These are phyloP conservation scores for Oopsacas minuta DNA, from an alignment of 37 sponge, comb jelly and placozoan species.

Conservation along the genomic window DNA sequence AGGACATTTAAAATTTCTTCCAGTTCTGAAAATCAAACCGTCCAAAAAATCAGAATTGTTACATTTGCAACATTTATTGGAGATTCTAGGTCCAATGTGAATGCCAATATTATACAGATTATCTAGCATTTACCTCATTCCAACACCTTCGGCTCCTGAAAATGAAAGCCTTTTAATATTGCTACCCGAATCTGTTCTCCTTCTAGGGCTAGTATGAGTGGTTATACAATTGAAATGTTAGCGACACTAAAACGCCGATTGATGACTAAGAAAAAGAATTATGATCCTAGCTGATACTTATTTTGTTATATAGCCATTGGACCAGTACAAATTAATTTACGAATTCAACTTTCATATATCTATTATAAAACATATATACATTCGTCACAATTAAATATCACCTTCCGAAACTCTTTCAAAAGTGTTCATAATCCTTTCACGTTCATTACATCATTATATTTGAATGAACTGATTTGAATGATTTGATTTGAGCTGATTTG, in stretches of 20 bases:
- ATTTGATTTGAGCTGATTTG: conserved; percentile 5
- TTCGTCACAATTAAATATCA: background rate
- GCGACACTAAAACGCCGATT: background rate
- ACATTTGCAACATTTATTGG: background rate
- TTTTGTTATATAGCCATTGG: background rate
- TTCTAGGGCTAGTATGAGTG: background rate
- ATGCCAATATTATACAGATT: background rate
- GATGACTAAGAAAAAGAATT: background rate
- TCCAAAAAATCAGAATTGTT: background rate
- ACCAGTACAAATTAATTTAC: too few species aligned
- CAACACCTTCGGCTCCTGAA: background rate
- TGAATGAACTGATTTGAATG: conserved; percentile 16
- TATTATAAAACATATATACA: background rate
- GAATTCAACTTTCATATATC: background rate
- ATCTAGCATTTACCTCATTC: background rate
- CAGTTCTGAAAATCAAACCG: background rate
- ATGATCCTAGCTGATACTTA: background rate
- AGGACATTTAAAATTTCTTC: background rate
- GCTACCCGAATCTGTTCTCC: background rate
- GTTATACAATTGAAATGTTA: background rate
- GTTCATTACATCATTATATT: background rate
- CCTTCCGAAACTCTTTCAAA: too few species aligned
- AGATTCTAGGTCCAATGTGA: background rate
- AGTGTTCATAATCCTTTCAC: too few species aligned
- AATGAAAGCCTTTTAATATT: conserved; percentile 1